Evolutionary conservation across 2,888 invertebrate species (phyloP).

Genomic region (Pyrgus malvae): DNA sequence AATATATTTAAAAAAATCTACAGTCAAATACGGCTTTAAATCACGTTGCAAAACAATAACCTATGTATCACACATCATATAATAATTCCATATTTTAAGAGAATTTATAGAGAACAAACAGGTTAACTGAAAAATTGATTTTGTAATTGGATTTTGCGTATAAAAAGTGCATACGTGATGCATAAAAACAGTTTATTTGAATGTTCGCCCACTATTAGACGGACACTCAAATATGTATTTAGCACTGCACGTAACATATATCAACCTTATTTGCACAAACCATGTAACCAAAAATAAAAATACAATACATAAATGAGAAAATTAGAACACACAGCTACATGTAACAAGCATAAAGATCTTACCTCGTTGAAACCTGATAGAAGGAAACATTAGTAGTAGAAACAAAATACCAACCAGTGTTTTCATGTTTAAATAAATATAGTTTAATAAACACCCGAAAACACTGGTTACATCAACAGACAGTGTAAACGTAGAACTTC

Average conservation of each 20-base stretch:
- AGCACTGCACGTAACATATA: not conserved
- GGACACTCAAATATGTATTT: not conserved
- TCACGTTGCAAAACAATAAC: no score
- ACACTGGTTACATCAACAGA: slow-evolving; percentile 12
- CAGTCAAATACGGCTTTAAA: no score
- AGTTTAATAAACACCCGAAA: not conserved
- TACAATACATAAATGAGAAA: slow-evolving; percentile 22
- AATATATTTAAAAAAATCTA: no score
- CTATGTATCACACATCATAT: no score
- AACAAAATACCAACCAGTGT: slow-evolving; percentile 39
- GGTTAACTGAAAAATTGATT: no score
- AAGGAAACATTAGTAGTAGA: slow-evolving; percentile 51
- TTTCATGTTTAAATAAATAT: slow-evolving; percentile 26
- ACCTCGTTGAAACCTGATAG: slow-evolving; percentile 73
- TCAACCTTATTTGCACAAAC: not conserved
- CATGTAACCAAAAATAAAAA: slow-evolving; percentile 9
- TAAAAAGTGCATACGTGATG: no score
- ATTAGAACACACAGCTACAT: slow-evolving; percentile 50
- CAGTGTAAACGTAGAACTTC: not conserved
- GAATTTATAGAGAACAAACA: no score
- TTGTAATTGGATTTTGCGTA: no score
- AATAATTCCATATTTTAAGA: no score
- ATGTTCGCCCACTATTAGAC: not conserved
- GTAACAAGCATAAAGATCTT: slow-evolving; percentile 66
- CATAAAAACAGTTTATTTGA: no score